Percentiles rank a stretch among this genome's conserved stretches.
phyloP scores from a whole-genome alignment of 1,140 invertebrate genomes.

The Telenomus remus region DNA sequence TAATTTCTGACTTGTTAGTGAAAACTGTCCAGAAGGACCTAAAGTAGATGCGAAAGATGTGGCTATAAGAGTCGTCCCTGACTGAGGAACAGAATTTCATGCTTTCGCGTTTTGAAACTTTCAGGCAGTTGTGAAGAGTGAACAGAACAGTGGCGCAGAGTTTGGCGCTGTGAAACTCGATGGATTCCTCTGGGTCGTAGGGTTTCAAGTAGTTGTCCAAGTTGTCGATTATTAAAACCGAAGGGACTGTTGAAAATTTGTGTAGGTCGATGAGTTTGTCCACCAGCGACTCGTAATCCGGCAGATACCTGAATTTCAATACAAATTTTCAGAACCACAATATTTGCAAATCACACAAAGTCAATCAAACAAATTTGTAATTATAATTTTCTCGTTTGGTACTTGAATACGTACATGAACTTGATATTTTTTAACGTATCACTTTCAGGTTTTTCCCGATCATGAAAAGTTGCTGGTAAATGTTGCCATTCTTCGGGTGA shows the following conservation, averaged over 20 bases:
- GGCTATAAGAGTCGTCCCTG: conserved; percentile 14
- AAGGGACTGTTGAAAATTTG: conserved; percentile 59
- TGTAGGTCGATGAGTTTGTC: conserved; percentile 63
- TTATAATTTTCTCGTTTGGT: neutral
- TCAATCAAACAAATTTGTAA: neutral
- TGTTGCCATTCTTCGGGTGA: conserved; percentile 60
- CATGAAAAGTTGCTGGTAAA: conserved; percentile 66
- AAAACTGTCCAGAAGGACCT: conserved; percentile 59
- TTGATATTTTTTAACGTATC: conserved; percentile 66
- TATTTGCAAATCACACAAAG: no score
- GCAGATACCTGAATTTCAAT: conserved; percentile 61
- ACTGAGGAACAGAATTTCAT: conserved; percentile 49
- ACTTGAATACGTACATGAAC: conserved; percentile 65
- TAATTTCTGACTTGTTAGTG: conserved; percentile 32
- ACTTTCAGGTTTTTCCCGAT: conserved; percentile 59
- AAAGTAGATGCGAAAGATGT: conserved; percentile 61
- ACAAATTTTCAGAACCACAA: neutral
- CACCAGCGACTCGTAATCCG: conserved; percentile 62
- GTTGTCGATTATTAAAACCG: conserved; percentile 66
- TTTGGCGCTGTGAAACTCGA: conserved; percentile 58
- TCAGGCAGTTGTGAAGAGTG: conserved; percentile 57
- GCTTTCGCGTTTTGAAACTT: conserved; percentile 15
- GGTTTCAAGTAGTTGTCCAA: conserved; percentile 63
- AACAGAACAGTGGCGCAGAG: conserved; percentile 61
- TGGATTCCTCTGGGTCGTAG: conserved; percentile 27